A percentile compares a stretch with the other conserved stretches of the same genome.
phyloP scores from a whole-genome alignment of 2,113 vertebrate genomes.

The Lates calcarifer region DNA sequence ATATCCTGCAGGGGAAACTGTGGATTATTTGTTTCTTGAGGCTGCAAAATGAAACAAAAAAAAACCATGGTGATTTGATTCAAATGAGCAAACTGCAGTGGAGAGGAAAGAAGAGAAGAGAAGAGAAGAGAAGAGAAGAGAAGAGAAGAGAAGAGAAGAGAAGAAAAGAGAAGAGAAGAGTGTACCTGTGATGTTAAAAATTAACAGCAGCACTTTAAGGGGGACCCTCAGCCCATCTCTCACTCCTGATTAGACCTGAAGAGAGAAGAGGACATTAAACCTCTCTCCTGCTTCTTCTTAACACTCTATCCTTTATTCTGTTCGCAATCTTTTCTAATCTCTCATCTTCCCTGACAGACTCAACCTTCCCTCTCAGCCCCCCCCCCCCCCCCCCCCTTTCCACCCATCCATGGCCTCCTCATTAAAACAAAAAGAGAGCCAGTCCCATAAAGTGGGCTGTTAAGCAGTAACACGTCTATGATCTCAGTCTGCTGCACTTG shows the following conservation, averaged over 20 bases:
- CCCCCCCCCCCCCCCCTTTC: constrained; percentile 13
- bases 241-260: constrained; percentile 71
- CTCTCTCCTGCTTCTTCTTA: constrained; percentile 19
- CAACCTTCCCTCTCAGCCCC: not conserved
- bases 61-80: not conserved
- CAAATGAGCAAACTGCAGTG: not conserved
- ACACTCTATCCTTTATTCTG: constrained; percentile 42
- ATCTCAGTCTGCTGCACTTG: constrained; percentile 59
- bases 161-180: constrained; percentile 7
- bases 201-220: constrained; percentile 53
- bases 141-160: not conserved
- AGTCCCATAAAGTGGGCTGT: constrained; percentile 63
- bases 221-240: constrained; percentile 35
- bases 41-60: constrained; percentile 35
- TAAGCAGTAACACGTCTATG: constrained; percentile 69
- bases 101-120: constrained; percentile 6
- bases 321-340: constrained; percentile 50
- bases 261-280: constrained; percentile 57
- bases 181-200: constrained; percentile 45
- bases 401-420: constrained; percentile 60
- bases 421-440: constrained; percentile 74
- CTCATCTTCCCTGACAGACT: constrained; percentile 48
- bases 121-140: not conserved
- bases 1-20: constrained; percentile 21
- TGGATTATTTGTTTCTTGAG: constrained; percentile 42